phyloP scores from a whole-genome alignment of 2,797 vertebrate species.

The Darevskia mixta region DNA sequence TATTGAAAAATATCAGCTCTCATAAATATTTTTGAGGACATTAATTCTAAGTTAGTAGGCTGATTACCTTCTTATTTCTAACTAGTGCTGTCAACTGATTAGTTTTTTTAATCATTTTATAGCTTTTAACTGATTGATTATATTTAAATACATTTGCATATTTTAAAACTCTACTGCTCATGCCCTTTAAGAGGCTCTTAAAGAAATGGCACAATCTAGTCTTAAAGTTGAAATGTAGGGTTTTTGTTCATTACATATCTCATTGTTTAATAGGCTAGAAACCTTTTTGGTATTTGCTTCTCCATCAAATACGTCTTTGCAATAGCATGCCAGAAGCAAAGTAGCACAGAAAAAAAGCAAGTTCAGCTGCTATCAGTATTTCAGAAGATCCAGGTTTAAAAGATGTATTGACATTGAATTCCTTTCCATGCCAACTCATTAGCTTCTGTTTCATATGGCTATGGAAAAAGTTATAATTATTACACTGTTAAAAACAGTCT shows the following conservation, averaged over 20 bases:
- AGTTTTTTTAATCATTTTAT: constrained; percentile 31
- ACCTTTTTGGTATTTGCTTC: background rate
- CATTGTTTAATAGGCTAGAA: background rate
- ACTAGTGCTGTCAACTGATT: constrained; percentile 27
- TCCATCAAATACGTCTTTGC: background rate
- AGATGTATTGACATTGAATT: background rate
- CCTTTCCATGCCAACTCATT: background rate
- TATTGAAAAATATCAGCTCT: constrained; percentile 10
- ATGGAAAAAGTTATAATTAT: background rate
- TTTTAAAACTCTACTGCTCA: constrained; percentile 13
- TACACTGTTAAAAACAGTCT: background rate
- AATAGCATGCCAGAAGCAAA: background rate
- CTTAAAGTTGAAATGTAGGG: background rate
- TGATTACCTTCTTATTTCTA: constrained; percentile 2
- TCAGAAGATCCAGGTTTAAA: background rate
- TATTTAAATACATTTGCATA: constrained; percentile 24
- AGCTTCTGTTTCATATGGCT: background rate
- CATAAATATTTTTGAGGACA: constrained; percentile 3
- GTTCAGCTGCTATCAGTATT: background rate
- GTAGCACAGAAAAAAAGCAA: background rate
- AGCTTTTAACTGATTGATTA: constrained; percentile 22
- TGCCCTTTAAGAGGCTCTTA: background rate
- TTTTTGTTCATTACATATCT: background rate
- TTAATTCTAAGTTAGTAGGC: constrained; percentile 21
- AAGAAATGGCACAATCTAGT: background rate